These are phyloP conservation scores for Synergus itoensis DNA, from an alignment of 2,888 invertebrate species.

Conservation along the genomic window DNA sequence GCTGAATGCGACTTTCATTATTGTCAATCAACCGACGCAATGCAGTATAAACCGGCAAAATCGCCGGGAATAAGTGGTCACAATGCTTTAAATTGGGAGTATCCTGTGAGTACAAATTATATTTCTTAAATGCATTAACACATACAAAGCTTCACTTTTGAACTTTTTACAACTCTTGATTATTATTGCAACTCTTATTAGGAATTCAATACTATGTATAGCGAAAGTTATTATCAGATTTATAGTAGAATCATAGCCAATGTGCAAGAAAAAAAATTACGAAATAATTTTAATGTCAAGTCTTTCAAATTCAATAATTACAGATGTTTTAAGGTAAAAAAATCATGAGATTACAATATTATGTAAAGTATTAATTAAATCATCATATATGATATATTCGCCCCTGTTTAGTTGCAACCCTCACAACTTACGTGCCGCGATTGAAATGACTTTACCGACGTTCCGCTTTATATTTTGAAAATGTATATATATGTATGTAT, in stretches of 20 bases:
- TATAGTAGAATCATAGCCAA: background rate
- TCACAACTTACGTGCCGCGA: too few relatives aligned
- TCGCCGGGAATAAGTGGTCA: constrained; percentile 10
- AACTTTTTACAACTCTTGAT: background rate
- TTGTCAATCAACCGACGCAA: background rate
- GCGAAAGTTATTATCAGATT: background rate
- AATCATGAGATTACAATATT: too few relatives aligned
- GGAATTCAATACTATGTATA: background rate
- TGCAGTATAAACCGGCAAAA: constrained; percentile 16
- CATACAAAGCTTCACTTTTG: constrained; percentile 4
- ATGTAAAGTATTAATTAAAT: too few relatives aligned
- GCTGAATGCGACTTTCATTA: background rate
- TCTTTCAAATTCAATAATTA: too few relatives aligned
- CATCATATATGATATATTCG: too few relatives aligned
- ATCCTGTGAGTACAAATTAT: constrained; percentile 33
- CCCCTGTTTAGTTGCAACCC: too few relatives aligned
- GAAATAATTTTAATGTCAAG: too few relatives aligned
- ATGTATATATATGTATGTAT: too few relatives aligned
- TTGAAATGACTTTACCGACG: too few relatives aligned
- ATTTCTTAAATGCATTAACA: constrained; percentile 30
- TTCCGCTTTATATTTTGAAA: background rate
- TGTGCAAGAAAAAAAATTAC: too few relatives aligned
- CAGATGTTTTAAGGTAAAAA: too few relatives aligned
- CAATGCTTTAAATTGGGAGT: constrained; percentile 24
- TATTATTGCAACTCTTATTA: background rate